phyloP scores from a whole-genome alignment of 2,113 vertebrate species.

The Asarcornis scutulata region DNA sequence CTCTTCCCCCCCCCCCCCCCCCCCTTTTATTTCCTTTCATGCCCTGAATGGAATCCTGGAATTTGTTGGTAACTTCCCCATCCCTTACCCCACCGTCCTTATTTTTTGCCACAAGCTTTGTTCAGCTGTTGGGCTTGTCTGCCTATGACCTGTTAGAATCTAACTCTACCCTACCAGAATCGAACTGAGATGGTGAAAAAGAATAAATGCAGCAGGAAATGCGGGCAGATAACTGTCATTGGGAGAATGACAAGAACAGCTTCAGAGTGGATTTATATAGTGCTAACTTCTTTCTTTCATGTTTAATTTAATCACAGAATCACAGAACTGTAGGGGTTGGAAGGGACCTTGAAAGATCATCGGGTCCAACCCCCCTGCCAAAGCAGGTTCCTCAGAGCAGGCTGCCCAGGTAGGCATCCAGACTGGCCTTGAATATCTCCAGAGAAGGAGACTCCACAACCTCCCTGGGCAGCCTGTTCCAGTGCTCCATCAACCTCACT shows the following conservation, averaged over 20 bases:
- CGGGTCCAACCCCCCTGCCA: no score
- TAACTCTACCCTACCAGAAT: not conserved
- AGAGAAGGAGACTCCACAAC: no score
- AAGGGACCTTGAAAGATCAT: no score
- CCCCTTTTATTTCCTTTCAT: not conserved
- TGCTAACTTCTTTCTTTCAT: not conserved
- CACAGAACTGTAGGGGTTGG: no score
- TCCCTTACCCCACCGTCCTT: not conserved
- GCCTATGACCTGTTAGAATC: not conserved
- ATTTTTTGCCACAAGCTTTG: not conserved
- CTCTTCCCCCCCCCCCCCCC: no score
- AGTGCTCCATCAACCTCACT: no score
- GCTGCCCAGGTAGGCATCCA: no score
- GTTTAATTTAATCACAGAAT: not conserved
- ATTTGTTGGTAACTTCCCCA: not conserved
- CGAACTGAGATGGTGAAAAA: not conserved
- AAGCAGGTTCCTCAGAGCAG: no score
- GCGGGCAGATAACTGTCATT: accelerated
- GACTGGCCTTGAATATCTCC: no score
- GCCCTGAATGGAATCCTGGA: not conserved
- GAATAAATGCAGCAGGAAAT: not conserved
- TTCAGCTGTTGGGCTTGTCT: not conserved
- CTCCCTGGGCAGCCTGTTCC: no score
- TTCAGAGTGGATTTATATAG: not conserved
- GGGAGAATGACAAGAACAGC: not conserved